Percentiles rank a stretch among this genome's conserved stretches.
phyloP scores from a whole-genome alignment of 2,888 invertebrate species.

The Diplazon laetatorius region DNA sequence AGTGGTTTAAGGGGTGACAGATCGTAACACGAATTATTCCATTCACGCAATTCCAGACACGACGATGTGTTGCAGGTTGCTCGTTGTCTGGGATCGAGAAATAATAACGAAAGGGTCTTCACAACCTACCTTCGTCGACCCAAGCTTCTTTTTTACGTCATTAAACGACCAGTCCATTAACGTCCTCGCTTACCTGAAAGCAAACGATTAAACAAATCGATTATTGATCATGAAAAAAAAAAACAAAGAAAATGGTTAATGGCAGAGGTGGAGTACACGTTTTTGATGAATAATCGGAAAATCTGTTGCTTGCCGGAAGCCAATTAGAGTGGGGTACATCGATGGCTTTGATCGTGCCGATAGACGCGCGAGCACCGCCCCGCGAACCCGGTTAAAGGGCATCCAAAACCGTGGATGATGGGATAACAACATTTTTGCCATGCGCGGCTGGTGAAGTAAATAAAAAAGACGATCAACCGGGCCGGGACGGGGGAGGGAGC shows the following conservation, averaged over 20 bases:
- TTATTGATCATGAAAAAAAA: constrained; percentile 27
- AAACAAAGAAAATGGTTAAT: background rate
- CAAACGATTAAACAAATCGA: constrained; percentile 30
- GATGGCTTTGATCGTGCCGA: constrained; percentile 46
- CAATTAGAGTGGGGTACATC: constrained; percentile 19
- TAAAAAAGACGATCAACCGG: constrained; percentile 65
- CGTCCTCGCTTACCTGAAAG: constrained; percentile 56
- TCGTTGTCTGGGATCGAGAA: no score
- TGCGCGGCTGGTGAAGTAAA: constrained; percentile 43
- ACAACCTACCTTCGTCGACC: constrained; percentile 37
- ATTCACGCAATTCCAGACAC: no score
- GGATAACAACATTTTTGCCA: constrained; percentile 33
- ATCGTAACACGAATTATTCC: no score
- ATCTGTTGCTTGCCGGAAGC: constrained; percentile 2
- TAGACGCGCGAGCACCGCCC: constrained; percentile 44
- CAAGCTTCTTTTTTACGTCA: background rate
- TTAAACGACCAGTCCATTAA: background rate
- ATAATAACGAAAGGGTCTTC: no score
- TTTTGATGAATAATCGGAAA: constrained; percentile 5
- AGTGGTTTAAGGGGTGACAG: no score
- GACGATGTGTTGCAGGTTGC: no score
- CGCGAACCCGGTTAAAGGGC: constrained; percentile 44
- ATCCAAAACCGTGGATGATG: constrained; percentile 63
- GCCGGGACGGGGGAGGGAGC: constrained; percentile 33
- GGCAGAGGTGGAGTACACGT: background rate